These are phyloP conservation scores for Bombus huntii DNA, from an alignment of 1,140 invertebrate species.

Conservation along the genomic window DNA sequence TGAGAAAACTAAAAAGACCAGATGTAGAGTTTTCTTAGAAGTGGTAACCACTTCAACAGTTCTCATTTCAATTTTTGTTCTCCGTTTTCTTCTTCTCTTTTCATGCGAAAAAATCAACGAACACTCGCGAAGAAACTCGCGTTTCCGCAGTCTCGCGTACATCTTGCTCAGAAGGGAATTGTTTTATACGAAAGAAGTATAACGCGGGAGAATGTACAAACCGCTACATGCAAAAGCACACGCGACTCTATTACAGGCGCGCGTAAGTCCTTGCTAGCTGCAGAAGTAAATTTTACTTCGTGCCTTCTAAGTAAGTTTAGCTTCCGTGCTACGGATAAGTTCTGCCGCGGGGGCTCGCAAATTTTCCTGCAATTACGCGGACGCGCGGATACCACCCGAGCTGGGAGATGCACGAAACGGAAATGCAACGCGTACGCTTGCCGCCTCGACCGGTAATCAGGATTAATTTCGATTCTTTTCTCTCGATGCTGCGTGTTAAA, in stretches of 20 bases:
- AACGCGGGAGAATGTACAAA: conserved; percentile 31
- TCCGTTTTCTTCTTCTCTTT: neutral
- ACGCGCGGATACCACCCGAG: neutral
- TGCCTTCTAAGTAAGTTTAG: conserved; percentile 39
- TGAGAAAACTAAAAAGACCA: too few relatives aligned
- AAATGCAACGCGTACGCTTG: neutral
- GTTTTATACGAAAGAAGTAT: conserved; percentile 44
- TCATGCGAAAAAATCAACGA: neutral
- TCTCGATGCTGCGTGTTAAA: too few relatives aligned
- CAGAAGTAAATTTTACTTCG: conserved; percentile 57
- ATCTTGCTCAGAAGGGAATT: conserved; percentile 40
- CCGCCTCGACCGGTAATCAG: neutral
- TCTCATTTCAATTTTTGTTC: neutral
- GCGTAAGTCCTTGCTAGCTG: conserved; percentile 39
- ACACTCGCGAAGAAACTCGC: conserved; percentile 31
- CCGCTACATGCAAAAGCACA: conserved; percentile 39
- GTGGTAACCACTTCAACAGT: too few relatives aligned
- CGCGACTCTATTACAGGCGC: conserved; percentile 48
- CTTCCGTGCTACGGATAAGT: conserved; percentile 46
- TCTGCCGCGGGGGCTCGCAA: conserved; percentile 27
- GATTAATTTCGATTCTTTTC: conserved; percentile 14
- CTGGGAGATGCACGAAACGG: neutral
- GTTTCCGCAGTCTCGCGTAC: neutral
- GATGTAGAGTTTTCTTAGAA: too few relatives aligned
- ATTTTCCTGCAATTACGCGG: conserved; percentile 34